A percentile compares a stretch with the other conserved stretches of the same genome.
These are phyloP conservation scores for Drosophila nr. fundita DNA, from an alignment of 2,888 invertebrate genomes.

Conservation along the genomic window DNA sequence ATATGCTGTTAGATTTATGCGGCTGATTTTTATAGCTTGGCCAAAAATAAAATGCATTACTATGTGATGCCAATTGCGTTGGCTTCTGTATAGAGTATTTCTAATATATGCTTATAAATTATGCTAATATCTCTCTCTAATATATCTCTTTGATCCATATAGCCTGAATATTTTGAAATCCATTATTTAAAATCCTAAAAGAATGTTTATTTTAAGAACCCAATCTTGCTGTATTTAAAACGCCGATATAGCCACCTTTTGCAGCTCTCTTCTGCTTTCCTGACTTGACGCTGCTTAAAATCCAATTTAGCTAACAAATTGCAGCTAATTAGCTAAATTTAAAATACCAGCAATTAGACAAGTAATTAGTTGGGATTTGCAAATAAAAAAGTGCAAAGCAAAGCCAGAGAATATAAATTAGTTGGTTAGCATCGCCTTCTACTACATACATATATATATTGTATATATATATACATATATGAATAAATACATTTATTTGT, in stretches of 20 bases:
- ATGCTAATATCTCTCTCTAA: not conserved
- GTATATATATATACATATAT: not conserved
- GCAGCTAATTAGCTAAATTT: slow-evolving; percentile 64
- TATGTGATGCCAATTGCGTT: slow-evolving; percentile 23
- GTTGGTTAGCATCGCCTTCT: slow-evolving; percentile 16
- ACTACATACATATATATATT: not conserved
- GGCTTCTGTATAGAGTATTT: not conserved
- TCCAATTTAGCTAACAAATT: slow-evolving; percentile 75
- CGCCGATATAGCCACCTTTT: slow-evolving; percentile 3
- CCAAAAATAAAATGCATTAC: slow-evolving; percentile 43
- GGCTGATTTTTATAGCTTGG: slow-evolving; percentile 37
- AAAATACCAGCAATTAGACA: slow-evolving; percentile 78
- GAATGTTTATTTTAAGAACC: not conserved
- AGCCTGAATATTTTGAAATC: not conserved
- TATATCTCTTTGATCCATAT: not conserved
- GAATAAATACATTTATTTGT: not conserved
- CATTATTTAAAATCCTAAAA: not conserved
- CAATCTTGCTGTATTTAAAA: not conserved
- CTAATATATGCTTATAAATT: not conserved
- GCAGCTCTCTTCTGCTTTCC: not conserved
- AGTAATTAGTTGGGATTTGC: slow-evolving; percentile 77
- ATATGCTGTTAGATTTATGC: slow-evolving; percentile 68
- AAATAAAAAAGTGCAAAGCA: slow-evolving; percentile 32
- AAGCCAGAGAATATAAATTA: slow-evolving; percentile 43
- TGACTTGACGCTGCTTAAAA: slow-evolving; percentile 52